Base-by-base conservation (phyloP, 2,113 vertebrate species). In the Podarcis cretensis region DNA sequence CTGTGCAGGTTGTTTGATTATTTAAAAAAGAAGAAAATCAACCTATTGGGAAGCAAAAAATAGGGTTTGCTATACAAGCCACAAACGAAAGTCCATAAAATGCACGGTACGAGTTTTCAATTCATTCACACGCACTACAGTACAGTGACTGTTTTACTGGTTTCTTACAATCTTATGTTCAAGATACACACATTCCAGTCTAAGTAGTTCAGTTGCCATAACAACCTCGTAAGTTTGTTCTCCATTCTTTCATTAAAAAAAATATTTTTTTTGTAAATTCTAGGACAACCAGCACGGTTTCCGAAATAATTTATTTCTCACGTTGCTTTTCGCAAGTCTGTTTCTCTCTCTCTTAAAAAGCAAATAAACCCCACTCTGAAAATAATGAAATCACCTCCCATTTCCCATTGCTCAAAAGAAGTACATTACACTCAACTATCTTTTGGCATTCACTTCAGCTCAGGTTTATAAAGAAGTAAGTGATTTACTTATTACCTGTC, bases 131-230 rank as follows among this genome's bases (percentile, higher is more conserved):
- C 30, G 1, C 69, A 89, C 95, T 90, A 96, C 90, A 95, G 91
- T 85, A 75, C 20, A 0, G 71, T 30, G 86, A 86, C 95, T 95
- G 93, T 95, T 94, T 94, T 93, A 90, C 89, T 6, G 80, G 90
- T 94, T 96, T 93, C 92, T 93, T 94, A 90, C 91, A 90, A 9
- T 92, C 95, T 84, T 95, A 95, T 59, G 85, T 94, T 97, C 90
- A 90, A 94, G 94, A 95, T 90, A 91, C 86, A 89, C 95, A 95
- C 73, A 85, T 96, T 96, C 94, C 95, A 94, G 92, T 87, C 92
- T 86, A 91, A 96, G 94, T 94, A 92, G 93, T 96, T 96, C 96
- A 92, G 97, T 97, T 97, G 96, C 97, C 96, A 97, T 97, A 97
- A 97, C 97, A 96, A 97, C 96, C 63, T 95, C 94, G 93, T 94